Base-by-base conservation (phyloP, 2,113 vertebrate species). In the Mus spicilegus region DNA sequence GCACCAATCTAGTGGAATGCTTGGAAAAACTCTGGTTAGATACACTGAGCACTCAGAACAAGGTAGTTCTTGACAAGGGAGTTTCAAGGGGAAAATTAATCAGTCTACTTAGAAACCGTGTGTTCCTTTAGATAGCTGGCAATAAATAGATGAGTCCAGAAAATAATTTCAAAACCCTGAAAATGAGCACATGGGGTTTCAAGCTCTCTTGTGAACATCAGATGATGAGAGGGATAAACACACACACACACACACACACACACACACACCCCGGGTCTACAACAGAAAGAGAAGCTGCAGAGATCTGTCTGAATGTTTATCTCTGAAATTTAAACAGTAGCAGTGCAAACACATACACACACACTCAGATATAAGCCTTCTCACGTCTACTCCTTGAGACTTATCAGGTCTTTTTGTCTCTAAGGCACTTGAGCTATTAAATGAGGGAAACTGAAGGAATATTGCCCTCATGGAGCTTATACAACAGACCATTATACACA, bases 361-460 rank as follows among this genome's bases (percentile, higher is more conserved):
- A 78, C 76, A 78, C 49, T 26, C 56, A 54, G 19, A 14, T 7
- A 39, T 4, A 19, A 33, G 11, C 2, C 26, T 89, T 26, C 22
- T 0, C 11, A n/a, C 56, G 36, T 91, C 4, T 4, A 54, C 78
- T 63, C 13, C 90, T 82, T 39, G 0, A 82, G 22, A 39, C 72
- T 89, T 87, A 33, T 58, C 72, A 87, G 75, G 46, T 46, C 28
- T 42, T 28, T 7, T 36, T 7, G 76, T 42, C 12, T 78, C 0
- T 7, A 58, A 94, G 56, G 3, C 63, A 84, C 16, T 26, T 72
- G 10, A 19, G 4, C 20, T 39, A 1, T 82, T 54, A 67, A 54
- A 33, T 56, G 9, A 95, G 84, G 90, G 67, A 69, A 95, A 95
- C 17, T 73, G 65, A 65, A 93, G 72, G 80, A 33, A 3, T 22